Evolutionary conservation across 2,113 vertebrate species (phyloP).

Genomic region (Dipodomys merriami): DNA sequence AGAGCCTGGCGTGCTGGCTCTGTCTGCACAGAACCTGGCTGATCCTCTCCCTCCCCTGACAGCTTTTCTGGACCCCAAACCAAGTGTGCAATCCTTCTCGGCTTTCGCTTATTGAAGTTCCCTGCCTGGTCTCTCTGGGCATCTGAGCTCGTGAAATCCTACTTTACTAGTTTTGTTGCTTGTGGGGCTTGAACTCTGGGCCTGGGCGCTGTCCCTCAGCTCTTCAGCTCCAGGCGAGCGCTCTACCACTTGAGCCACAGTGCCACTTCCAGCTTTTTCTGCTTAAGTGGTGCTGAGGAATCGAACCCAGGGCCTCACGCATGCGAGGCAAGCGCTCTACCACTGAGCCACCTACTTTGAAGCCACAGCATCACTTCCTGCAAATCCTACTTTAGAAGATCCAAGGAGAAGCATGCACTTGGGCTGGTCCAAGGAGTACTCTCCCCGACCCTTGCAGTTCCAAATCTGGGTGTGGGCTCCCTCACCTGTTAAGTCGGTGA

Average conservation of each 20-base stretch:
- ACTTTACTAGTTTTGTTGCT: neutral
- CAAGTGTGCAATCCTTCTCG: neutral
- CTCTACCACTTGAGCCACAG: no score
- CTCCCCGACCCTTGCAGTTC: neutral
- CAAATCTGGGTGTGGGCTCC: neutral
- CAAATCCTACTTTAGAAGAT: neutral
- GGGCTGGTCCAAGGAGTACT: neutral
- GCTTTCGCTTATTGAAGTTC: neutral
- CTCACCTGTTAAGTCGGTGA: conserved; percentile 85
- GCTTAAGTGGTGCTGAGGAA: no score
- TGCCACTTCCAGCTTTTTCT: no score
- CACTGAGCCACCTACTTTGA: neutral
- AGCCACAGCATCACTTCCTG: neutral
- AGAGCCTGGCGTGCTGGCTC: neutral
- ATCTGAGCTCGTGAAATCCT: neutral
- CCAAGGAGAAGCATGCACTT: neutral
- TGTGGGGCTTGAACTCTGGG: no score
- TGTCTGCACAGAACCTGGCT: neutral
- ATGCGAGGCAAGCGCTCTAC: no score
- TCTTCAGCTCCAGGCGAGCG: no score
- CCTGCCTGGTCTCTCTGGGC: neutral
- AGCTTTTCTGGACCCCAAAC: conserved; percentile 29
- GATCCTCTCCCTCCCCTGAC: conserved; percentile 2
- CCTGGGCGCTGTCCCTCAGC: no score
- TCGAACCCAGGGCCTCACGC: no score